These are phyloP conservation scores for Papilio gigon DNA, from an alignment of 2,888 invertebrate genomes.

Conservation along the genomic window DNA sequence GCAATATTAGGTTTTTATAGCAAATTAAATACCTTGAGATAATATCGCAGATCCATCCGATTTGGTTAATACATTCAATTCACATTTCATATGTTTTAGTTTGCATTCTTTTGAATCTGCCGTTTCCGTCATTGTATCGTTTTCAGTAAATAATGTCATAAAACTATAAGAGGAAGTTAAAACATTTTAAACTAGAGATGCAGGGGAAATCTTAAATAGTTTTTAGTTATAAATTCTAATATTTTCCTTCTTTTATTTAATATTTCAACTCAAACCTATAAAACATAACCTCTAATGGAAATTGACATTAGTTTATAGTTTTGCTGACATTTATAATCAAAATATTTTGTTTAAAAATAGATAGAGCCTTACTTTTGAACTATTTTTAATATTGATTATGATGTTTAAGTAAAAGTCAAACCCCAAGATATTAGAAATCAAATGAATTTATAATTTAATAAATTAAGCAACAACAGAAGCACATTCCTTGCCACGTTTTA, in stretches of 20 bases:
- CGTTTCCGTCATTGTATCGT: slow-evolving; percentile 57
- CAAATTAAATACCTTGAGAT: slow-evolving; percentile 84
- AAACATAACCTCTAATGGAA: slow-evolving; percentile 31
- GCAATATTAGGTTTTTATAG: background rate
- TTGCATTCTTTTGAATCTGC: slow-evolving; percentile 62
- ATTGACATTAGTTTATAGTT: background rate
- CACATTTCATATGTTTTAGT: slow-evolving; percentile 83
- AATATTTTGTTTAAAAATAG: too few species aligned
- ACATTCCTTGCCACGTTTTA: background rate
- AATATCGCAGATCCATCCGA: slow-evolving; percentile 91
- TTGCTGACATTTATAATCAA: background rate
- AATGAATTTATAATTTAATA: background rate
- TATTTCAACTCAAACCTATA: background rate
- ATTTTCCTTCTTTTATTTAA: background rate
- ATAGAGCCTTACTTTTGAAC: too few species aligned
- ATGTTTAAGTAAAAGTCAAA: too few species aligned
- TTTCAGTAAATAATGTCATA: background rate
- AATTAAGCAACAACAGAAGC: background rate
- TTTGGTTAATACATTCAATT: slow-evolving; percentile 87
- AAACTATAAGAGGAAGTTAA: background rate
- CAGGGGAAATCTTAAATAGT: background rate
- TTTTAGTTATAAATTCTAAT: background rate
- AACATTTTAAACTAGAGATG: background rate
- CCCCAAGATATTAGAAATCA: too few species aligned
- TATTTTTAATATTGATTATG: too few species aligned